These are phyloP conservation scores for Campaea margaritaria DNA, from an alignment of 2,888 invertebrate genomes.

Conservation along the genomic window DNA sequence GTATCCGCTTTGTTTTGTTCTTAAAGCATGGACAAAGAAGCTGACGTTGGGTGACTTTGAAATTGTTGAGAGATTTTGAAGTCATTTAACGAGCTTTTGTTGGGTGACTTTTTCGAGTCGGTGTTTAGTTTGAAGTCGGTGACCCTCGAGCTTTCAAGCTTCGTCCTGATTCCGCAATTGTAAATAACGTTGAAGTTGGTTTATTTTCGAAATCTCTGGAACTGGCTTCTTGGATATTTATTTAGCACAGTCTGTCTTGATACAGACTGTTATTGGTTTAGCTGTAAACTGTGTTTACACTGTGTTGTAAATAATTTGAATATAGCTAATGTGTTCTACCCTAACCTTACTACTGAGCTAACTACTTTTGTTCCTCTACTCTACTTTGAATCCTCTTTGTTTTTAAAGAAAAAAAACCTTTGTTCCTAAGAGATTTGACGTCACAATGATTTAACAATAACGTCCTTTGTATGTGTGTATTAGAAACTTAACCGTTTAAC, in stretches of 20 bases:
- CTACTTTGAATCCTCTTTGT: no score
- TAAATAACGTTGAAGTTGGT: constrained; percentile 13
- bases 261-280: no score
- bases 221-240: constrained; percentile 3
- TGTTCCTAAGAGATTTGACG: no score
- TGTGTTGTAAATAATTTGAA: no score
- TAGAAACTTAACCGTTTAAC: no score
- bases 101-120: neutral
- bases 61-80: neutral
- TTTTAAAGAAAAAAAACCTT: no score
- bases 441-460: no score
- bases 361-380: no score
- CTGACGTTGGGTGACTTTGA: neutral
- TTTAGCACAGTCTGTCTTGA: constrained; percentile 1
- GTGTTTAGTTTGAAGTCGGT: constrained; percentile 5
- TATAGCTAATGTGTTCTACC: no score
- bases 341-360: no score
- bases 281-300: no score
- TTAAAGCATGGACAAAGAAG: constrained; percentile 37
- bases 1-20: constrained; percentile 63
- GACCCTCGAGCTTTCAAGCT: constrained; percentile 34
- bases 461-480: no score
- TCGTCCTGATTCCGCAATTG: constrained; percentile 14
- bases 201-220: constrained; percentile 13
- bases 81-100: neutral